A percentile compares a stretch with the other conserved stretches of the same genome.
Evolutionary conservation across 2,797 vertebrate species (phyloP).

Genomic region (Tapirus indicus): DNA sequence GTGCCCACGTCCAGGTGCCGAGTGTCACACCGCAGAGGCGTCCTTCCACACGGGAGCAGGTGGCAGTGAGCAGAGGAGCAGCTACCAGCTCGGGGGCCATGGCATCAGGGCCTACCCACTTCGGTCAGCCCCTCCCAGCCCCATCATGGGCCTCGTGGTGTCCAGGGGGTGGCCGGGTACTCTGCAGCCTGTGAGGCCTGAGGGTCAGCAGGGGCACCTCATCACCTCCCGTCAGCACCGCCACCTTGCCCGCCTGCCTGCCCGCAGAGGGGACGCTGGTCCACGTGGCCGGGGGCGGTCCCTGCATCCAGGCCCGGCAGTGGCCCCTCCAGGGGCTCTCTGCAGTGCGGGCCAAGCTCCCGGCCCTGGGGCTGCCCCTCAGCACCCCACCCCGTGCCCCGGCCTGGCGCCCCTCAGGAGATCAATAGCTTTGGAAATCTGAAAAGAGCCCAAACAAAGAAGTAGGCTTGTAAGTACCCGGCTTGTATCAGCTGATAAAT

Average conservation of each 20-base stretch:
- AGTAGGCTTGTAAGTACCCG: conserved; percentile 95
- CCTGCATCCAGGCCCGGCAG: not conserved
- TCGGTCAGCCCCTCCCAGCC: not conserved
- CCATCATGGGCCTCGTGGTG: accelerated
- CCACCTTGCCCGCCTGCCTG: accelerated
- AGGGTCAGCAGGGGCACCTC: not conserved
- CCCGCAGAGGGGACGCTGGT: not conserved
- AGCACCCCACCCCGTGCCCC: conserved; percentile 69
- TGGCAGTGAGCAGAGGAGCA: accelerated
- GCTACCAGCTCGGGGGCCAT: not conserved
- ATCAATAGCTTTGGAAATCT: conserved; percentile 91
- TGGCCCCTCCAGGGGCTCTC: too few relatives aligned
- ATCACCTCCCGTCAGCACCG: accelerated
- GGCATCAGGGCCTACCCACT: not conserved
- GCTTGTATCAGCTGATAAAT: conserved; percentile 99
- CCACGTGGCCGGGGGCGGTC: accelerated
- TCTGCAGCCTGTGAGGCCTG: not conserved
- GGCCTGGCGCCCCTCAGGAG: conserved; percentile 83
- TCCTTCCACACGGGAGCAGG: not conserved
- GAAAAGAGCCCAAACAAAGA: conserved; percentile 96
- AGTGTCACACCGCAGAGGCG: too few relatives aligned
- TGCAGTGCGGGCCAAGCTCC: accelerated
- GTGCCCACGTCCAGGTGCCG: accelerated
- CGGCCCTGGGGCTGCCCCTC: not conserved
- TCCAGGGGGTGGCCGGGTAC: too few relatives aligned